These are phyloP conservation scores for Drosophila virilis DNA, from an alignment of 1,140 invertebrate genomes.

Conservation along the genomic window DNA sequence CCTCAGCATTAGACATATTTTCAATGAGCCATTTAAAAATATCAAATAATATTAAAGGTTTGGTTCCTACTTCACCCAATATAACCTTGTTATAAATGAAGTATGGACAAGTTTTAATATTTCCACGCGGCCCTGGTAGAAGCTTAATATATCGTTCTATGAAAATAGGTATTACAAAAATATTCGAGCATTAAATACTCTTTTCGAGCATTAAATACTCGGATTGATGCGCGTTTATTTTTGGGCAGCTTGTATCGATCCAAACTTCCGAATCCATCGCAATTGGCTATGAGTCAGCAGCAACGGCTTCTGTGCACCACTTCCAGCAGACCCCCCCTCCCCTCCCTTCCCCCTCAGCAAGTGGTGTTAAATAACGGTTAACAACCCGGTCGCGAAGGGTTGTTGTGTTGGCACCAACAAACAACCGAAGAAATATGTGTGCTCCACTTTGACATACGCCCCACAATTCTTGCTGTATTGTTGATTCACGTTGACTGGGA, in stretches of 20 bases:
- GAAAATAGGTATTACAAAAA: too few species aligned
- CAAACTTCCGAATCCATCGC: constrained; percentile 21
- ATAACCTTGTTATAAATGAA: too few species aligned
- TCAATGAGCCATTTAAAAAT: too few species aligned
- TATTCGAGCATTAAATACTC: too few species aligned
- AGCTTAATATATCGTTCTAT: too few species aligned
- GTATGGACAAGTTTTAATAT: too few species aligned
- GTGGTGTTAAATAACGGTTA: constrained; percentile 3
- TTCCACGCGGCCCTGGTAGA: too few species aligned
- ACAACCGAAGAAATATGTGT: neutral
- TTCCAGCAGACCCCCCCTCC: neutral
- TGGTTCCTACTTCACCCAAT: too few species aligned
- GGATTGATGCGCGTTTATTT: neutral
- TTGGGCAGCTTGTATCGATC: constrained; percentile 29
- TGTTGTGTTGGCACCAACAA: neutral
- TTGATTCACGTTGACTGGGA: constrained; percentile 34
- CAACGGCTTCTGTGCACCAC: neutral
- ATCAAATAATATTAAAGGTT: too few species aligned
- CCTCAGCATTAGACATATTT: too few species aligned
- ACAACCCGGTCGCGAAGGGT: neutral
- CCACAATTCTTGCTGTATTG: neutral
- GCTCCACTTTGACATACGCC: neutral
- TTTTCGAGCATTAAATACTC: neutral
- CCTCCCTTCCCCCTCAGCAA: neutral
- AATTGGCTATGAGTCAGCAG: constrained; percentile 37